A percentile compares a stretch with the other conserved stretches of the same genome.
Evolutionary conservation across 1,140 invertebrate species (phyloP).

Genomic region (Orchesella cincta): DNA sequence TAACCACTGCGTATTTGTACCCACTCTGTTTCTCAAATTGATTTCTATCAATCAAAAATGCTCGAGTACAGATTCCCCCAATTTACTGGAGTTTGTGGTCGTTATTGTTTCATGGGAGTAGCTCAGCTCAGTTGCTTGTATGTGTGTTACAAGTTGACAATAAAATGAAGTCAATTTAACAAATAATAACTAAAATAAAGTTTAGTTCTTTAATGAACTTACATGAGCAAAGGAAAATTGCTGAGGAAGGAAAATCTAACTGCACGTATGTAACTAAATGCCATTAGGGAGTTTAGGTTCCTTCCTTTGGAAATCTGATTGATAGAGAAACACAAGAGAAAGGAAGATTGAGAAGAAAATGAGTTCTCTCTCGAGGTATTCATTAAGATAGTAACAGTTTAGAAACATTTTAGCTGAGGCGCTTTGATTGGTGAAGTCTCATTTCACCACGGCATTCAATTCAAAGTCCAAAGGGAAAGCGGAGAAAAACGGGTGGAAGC

Average conservation of each 20-base stretch:
- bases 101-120: too few relatives aligned
- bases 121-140: too few relatives aligned
- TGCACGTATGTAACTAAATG: background rate
- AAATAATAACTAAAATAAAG: conserved; percentile 2
- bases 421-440: conserved; percentile 15
- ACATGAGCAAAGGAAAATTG: background rate
- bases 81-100: too few relatives aligned
- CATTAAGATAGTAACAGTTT: conserved; percentile 12
- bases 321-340: background rate
- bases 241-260: background rate
- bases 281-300: conserved; percentile 1
- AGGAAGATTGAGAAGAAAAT: background rate
- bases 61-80: background rate
- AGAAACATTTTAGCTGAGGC: conserved; percentile 1
- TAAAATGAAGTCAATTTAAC: conserved; percentile 4
- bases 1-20: background rate
- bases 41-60: background rate
- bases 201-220: conserved; percentile 18
- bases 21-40: too few relatives aligned
- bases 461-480: background rate
- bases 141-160: too few relatives aligned
- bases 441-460: conserved; percentile 4
- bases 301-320: background rate
- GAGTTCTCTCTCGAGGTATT: conserved; percentile 13
- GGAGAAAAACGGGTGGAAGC: background rate